phyloP scores from a whole-genome alignment of 2,888 invertebrate genomes.

The Ctena decussata region DNA sequence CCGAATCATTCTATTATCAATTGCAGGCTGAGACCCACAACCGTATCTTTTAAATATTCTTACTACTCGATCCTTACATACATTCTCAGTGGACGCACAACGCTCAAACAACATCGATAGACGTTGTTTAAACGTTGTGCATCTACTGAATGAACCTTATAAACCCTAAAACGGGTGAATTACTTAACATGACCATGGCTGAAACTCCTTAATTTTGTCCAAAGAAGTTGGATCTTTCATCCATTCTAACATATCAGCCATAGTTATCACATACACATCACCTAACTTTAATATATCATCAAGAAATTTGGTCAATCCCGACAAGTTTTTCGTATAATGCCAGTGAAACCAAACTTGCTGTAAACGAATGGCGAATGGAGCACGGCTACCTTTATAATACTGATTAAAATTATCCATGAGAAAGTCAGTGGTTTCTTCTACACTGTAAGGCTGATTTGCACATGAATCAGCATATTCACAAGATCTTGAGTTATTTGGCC shows the following conservation, averaged over 20 bases:
- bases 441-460: conserved; percentile 57
- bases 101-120: too few relatives aligned
- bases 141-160: too few relatives aligned
- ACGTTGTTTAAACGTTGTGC: too few relatives aligned
- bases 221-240: conserved; percentile 75
- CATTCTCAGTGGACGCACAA: too few relatives aligned
- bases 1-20: too few relatives aligned
- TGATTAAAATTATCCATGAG: conserved; percentile 91
- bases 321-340: conserved; percentile 66
- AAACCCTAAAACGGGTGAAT: too few relatives aligned
- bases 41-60: too few relatives aligned
- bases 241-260: conserved; percentile 79
- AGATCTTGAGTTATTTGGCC: conserved; percentile 50
- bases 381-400: conserved; percentile 66
- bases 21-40: too few relatives aligned
- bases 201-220: conserved; percentile 67
- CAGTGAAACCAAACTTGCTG: conserved; percentile 74
- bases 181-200: conserved; percentile 76
- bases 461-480: conserved; percentile 79
- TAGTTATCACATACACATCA: conserved; percentile 80
- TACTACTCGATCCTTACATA: too few relatives aligned
- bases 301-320: conserved; percentile 66
- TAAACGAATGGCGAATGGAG: conserved; percentile 71
- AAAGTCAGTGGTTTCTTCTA: conserved; percentile 86
- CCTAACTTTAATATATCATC: conserved; percentile 67